A percentile compares a stretch with the other conserved stretches of the same genome.
phyloP scores from a whole-genome alignment of 1,140 invertebrate species.

The Drosophila sucinea region DNA sequence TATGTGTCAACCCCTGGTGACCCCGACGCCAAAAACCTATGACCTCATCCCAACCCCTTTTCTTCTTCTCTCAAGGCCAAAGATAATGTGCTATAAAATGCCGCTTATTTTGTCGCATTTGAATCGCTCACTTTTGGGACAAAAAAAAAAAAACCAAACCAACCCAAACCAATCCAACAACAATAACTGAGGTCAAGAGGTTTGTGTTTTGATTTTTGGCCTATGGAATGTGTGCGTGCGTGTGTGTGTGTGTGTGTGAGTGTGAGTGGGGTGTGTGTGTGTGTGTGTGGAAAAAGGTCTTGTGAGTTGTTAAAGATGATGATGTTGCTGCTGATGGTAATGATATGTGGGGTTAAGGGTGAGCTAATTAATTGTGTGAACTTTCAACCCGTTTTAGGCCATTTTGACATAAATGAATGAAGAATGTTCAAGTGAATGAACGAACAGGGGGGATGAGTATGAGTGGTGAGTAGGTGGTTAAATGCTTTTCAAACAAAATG shows the following conservation, averaged over 20 bases:
- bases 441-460: not conserved
- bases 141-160: constrained; percentile 34
- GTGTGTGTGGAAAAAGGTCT: constrained; percentile 40
- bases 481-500: not conserved
- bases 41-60: not conserved
- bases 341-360: not conserved
- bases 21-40: constrained; percentile 5
- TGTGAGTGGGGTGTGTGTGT: constrained; percentile 7
- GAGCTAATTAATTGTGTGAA: constrained; percentile 38
- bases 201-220: constrained; percentile 46
- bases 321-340: not conserved
- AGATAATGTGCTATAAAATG: constrained; percentile 67
- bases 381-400: constrained; percentile 11
- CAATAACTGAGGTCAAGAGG: constrained; percentile 32
- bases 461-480: not conserved
- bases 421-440: not conserved
- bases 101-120: constrained; percentile 70
- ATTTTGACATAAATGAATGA: constrained; percentile 1
- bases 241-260: constrained; percentile 5
- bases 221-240: constrained; percentile 42
- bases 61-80: not conserved
- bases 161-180: not conserved
- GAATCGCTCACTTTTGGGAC: constrained; percentile 68
- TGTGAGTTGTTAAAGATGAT: constrained; percentile 50
- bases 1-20: constrained; percentile 51